Evolutionary conservation across 2,113 vertebrate genomes (phyloP), one percentile per base, ranked within the genome.

Genomic region (Chionomys nivalis): DNA sequence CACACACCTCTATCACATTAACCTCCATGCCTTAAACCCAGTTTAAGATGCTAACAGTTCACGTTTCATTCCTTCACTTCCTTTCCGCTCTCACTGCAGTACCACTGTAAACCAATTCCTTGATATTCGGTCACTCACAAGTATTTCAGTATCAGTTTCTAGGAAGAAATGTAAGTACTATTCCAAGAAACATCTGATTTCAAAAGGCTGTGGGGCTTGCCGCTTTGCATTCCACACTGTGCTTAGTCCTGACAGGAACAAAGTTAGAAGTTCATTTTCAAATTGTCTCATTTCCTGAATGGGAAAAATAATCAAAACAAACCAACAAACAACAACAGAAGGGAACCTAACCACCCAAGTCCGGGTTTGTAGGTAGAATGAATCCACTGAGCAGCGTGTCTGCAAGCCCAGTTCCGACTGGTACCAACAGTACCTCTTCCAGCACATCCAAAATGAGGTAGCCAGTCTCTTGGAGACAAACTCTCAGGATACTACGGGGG

Each of bases 401-500:
- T 52, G 9, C 0, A 61, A 12, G 10, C 36, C 4, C 19, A 26
- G 49, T 14, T 73, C 39, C 8, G 17, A 42, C 49, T 21, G 49
- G 7, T 42, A 39, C 70, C 13, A 58, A 9, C 47, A 63, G 39
- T 26, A 47, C 9, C 17, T 26, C 1, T 12, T n/a, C 31, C n/a
- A 23, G 16, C 28, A 68, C 44, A 9, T 24, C 36, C 19, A 44
- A 76, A 33, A 47, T 1, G 13, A 47, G 63, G 82, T 28, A 63
- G 42, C 2, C 5, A 1, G 0, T 85, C 11, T n/a, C 14, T 90
- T 92, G 13, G 75, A 94, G 61, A 86, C 10, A 68, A 94, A 82
- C 36, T 39, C 28, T 33, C 0, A 0, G 33, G 52, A 82, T 13
- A 33, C 23, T 12, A 4, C 16, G 52, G 7, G 17, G 70, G 0